A percentile compares a stretch with the other conserved stretches of the same genome.
These are phyloP conservation scores for Bombus impatiens DNA, from an alignment of 1,140 invertebrate species.

Conservation along the genomic window DNA sequence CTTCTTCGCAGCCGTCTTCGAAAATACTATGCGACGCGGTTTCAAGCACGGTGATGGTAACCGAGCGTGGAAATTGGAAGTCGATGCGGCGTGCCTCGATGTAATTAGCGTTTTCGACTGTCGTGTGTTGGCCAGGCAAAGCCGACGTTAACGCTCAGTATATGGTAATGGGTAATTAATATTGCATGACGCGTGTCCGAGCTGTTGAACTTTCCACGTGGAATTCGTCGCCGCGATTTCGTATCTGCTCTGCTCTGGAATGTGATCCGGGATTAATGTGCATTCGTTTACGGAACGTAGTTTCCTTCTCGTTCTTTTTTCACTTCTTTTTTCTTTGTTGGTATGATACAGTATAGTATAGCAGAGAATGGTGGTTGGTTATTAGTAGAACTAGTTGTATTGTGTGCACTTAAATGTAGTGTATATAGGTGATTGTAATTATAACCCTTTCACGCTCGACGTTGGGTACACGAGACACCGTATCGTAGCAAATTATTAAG, in stretches of 20 bases:
- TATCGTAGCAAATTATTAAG: not conserved
- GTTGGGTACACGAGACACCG: not conserved
- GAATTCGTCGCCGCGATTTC: constrained; percentile 33
- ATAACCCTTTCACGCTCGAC: not conserved
- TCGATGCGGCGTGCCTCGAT: not conserved
- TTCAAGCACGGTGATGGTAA: not conserved
- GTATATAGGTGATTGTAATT: not conserved
- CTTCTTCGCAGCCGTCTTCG: too few species aligned
- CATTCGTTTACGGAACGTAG: not conserved
- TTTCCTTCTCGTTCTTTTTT: not conserved
- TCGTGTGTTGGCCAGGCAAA: not conserved
- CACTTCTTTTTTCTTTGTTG: not conserved
- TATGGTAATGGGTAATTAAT: constrained; percentile 42
- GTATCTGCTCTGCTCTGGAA: constrained; percentile 5
- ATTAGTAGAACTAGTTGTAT: not conserved
- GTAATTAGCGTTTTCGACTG: constrained; percentile 40
- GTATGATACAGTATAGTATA: not conserved
- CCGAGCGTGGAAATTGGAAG: constrained; percentile 15
- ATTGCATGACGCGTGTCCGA: constrained; percentile 30
- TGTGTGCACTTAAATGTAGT: not conserved
- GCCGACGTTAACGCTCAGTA: constrained; percentile 16
- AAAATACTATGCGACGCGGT: too few species aligned
- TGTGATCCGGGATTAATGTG: not conserved
- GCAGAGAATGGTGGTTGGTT: not conserved
- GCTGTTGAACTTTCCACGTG: constrained; percentile 24